Conservation (phyloP, 2,113 vertebrate genomes). For the Redunca redunca region DNA sequence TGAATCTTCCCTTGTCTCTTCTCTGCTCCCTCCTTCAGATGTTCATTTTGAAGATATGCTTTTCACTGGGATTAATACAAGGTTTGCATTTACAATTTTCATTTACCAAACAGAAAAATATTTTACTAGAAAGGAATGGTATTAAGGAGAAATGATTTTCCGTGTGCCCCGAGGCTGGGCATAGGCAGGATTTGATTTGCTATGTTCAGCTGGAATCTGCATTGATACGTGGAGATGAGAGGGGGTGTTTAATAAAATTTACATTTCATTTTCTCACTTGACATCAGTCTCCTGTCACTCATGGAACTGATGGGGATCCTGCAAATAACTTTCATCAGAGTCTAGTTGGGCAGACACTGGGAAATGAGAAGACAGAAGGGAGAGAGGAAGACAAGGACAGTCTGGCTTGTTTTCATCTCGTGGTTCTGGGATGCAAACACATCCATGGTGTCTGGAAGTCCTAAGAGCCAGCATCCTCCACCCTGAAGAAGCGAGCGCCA, state of each 20-base stretch:
- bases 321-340: constrained; percentile 85
- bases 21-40: constrained; percentile 32
- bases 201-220: constrained; percentile 88
- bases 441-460: neutral
- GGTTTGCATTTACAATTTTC: constrained; percentile 88
- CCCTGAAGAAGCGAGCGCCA: neutral
- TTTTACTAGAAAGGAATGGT: constrained; percentile 85
- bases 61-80: constrained; percentile 81
- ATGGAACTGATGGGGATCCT: constrained; percentile 76
- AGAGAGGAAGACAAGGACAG: neutral
- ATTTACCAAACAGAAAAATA: constrained; percentile 90
- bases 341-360: constrained; percentile 65
- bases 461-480: neutral
- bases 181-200: constrained; percentile 90
- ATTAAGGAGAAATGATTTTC: constrained; percentile 87
- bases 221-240: constrained; percentile 90
- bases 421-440: neutral
- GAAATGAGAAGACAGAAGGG: constrained; percentile 57
- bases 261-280: constrained; percentile 91
- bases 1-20: neutral
- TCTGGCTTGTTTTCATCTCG: constrained; percentile 36
- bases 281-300: constrained; percentile 89
- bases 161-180: constrained; percentile 81
- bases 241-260: constrained; percentile 91
- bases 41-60: constrained; percentile 70